Percentiles rank a stretch among this genome's conserved stretches.
These are phyloP conservation scores for Motacilla alba DNA, from an alignment of 2,113 vertebrate species.

Conservation along the genomic window DNA sequence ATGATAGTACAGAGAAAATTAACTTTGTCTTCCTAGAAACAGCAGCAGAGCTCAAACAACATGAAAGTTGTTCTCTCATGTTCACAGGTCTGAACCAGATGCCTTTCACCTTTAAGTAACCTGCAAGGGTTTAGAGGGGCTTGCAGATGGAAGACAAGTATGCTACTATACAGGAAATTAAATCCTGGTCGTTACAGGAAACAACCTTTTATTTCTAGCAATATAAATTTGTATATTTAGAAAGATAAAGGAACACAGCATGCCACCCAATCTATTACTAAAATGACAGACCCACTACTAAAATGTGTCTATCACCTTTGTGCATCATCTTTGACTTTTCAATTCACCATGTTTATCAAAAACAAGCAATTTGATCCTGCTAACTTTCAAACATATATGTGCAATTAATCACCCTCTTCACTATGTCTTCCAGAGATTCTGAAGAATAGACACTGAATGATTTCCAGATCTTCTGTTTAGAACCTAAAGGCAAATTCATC, in stretches of 20 bases:
- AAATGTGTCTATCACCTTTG: neutral
- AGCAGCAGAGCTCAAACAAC: neutral
- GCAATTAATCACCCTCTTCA: neutral
- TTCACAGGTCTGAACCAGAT: neutral
- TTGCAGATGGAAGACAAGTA: neutral
- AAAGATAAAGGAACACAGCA: neutral
- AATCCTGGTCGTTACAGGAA: neutral
- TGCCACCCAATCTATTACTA: neutral
- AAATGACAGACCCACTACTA: neutral
- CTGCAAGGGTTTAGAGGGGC: neutral
- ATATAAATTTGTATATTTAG: neutral
- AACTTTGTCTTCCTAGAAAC: neutral
- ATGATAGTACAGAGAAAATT: neutral
- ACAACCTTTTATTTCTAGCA: neutral
- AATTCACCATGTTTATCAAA: neutral
- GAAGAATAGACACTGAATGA: neutral
- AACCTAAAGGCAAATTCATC: neutral
- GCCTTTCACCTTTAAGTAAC: neutral
- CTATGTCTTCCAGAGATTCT: neutral
- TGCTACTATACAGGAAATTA: neutral
- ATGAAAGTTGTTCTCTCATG: neutral
- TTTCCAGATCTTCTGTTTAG: neutral
- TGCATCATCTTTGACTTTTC: neutral
- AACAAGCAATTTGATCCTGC: neutral
- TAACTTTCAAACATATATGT: neutral